These are phyloP conservation scores for Anguilla rostrata DNA, from an alignment of 2,113 vertebrate species.

Conservation along the genomic window DNA sequence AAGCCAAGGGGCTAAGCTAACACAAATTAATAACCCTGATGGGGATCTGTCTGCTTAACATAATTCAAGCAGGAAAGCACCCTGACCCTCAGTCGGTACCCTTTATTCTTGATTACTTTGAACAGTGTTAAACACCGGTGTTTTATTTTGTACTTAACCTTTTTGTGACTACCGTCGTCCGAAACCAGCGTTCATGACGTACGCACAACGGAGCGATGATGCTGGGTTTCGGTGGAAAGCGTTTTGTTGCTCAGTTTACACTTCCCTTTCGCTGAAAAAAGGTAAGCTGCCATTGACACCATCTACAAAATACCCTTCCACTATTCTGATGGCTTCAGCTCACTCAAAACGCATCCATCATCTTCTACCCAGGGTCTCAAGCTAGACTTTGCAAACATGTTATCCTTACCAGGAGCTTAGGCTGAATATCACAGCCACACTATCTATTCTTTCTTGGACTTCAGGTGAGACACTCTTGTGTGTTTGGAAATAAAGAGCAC, in stretches of 20 bases:
- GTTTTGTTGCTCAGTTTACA: background rate
- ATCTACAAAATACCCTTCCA: background rate
- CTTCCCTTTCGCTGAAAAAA: background rate
- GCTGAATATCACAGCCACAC: background rate
- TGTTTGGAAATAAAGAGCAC: background rate
- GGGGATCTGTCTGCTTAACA: conserved; percentile 53
- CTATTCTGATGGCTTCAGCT: background rate
- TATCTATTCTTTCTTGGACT: background rate
- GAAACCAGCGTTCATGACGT: conserved; percentile 27
- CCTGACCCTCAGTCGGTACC: conserved; percentile 41
- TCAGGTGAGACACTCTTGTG: background rate
- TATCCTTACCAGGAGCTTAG: background rate
- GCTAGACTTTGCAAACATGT: background rate
- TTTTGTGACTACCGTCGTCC: conserved; percentile 28
- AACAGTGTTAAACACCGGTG: conserved; percentile 42
- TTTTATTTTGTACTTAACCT: conserved; percentile 49
- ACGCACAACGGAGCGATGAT: conserved; percentile 6
- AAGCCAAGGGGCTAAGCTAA: conserved; percentile 54
- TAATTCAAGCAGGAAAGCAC: conserved; percentile 40
- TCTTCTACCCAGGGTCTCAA: background rate
- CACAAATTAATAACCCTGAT: conserved; percentile 59
- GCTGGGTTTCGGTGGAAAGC: conserved; percentile 3
- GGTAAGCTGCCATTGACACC: background rate
- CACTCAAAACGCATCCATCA: background rate
- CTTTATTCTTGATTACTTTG: conserved; percentile 54